Percentiles rank a stretch among this genome's conserved stretches.
Conservation (phyloP, 2,888 invertebrate genomes). For the Creontiades dilutus region DNA sequence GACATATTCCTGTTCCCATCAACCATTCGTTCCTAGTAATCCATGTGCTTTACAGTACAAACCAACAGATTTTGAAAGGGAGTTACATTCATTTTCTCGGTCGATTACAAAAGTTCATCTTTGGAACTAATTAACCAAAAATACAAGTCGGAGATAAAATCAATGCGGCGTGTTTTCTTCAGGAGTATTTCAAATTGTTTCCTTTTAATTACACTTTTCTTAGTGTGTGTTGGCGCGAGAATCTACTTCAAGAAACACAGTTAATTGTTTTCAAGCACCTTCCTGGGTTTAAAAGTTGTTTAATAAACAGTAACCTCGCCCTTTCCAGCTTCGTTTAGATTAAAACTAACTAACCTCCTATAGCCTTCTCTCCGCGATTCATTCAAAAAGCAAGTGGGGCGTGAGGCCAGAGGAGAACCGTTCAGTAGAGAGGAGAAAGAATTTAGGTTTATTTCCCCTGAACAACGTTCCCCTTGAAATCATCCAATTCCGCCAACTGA, state of each 20-base stretch:
- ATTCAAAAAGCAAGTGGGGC: neutral
- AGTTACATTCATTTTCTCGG: too few relatives aligned
- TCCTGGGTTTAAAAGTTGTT: neutral
- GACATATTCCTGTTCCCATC: too few relatives aligned
- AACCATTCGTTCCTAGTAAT: too few relatives aligned
- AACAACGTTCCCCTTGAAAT: neutral
- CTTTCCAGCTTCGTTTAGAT: neutral
- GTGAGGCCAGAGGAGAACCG: neutral
- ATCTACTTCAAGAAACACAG: neutral
- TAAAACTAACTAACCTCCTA: neutral
- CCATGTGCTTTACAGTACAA: too few relatives aligned
- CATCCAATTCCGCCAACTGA: neutral
- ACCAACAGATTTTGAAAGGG: too few relatives aligned
- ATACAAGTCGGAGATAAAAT: too few relatives aligned
- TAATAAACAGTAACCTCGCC: neutral
- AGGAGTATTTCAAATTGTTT: neutral
- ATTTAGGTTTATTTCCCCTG: neutral
- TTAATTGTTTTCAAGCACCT: neutral
- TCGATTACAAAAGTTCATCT: too few relatives aligned
- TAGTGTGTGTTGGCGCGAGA: neutral
- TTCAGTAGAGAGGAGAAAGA: neutral
- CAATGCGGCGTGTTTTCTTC: neutral
- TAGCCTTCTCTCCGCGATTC: neutral
- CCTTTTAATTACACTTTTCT: slow-evolving; percentile 17
- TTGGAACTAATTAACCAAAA: too few relatives aligned